Percentiles rank a stretch among this genome's conserved stretches.
These are phyloP conservation scores for Oncorhynchus masou DNA, from an alignment of 2,113 vertebrate species.

Conservation along the genomic window DNA sequence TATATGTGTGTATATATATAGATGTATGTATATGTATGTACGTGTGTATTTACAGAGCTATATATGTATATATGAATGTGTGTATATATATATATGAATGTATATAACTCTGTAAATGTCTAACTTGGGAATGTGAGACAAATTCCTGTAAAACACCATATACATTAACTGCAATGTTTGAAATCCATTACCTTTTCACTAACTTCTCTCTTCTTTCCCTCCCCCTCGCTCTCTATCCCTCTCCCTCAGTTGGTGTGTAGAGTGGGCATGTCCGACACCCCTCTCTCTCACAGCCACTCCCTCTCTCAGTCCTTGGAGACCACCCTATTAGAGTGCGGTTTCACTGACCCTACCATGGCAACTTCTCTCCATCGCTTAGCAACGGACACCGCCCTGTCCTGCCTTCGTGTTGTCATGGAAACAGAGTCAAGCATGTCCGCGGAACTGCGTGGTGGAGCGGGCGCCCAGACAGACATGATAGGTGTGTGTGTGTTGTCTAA, in stretches of 20 bases:
- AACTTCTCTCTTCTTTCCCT: not conserved
- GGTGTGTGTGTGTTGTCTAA: slow-evolving; percentile 52
- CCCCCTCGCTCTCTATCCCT: not conserved
- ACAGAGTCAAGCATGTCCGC: slow-evolving; percentile 60
- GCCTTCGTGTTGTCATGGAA: slow-evolving; percentile 61
- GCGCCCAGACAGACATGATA: slow-evolving; percentile 63
- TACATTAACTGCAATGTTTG: not conserved
- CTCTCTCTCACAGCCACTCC: slow-evolving; percentile 57
- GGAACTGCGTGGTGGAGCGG: slow-evolving; percentile 63
- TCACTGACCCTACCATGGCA: slow-evolving; percentile 50
- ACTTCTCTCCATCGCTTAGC: slow-evolving; percentile 49
- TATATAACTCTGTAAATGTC: too few relatives aligned
- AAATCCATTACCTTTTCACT: not conserved
- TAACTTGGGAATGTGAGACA: too few relatives aligned
- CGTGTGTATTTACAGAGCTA: too few relatives aligned
- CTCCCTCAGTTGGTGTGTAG: slow-evolving; percentile 66
- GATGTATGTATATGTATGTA: too few relatives aligned
- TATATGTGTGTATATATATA: too few relatives aligned
- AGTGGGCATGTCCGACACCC: slow-evolving; percentile 60
- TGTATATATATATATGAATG: too few relatives aligned
- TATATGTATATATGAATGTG: too few relatives aligned
- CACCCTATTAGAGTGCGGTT: slow-evolving; percentile 62
- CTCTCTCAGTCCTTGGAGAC: slow-evolving; percentile 63
- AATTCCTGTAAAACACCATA: not conserved
- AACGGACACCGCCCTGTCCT: slow-evolving; percentile 58